Base-by-base conservation (phyloP, 1,140 invertebrate species). In the Homarus americanus region DNA sequence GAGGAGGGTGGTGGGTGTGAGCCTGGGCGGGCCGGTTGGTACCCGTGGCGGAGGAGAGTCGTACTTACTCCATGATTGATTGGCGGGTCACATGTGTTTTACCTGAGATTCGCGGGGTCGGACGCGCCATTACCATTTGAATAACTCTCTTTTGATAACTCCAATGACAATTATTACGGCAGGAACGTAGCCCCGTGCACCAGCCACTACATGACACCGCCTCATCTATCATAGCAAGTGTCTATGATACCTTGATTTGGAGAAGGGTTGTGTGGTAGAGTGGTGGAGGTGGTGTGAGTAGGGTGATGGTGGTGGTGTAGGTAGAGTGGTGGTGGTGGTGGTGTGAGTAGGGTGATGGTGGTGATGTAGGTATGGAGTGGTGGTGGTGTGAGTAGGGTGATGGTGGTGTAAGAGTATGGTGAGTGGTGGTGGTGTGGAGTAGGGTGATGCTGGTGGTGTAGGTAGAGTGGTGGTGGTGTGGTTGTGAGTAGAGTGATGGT, bases 221-320 rank as follows among this genome's bases (percentile, higher is more conserved):
- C 76, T 40, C 53, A 87, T 87, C 86, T 53, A 80, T 87, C 86
- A 87, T 79, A 53, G 1, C 69, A 2, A 15, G 53, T 41, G 86
- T 69, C 53, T 15, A 7, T 80, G 86, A 87, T 87, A 87, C 86
- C 76, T 69, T 80, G 86, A 87, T 87, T 87, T 80, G 53, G 75
- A 69, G 75, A 20, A 28, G 72, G 38, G 53, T 3, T 3, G 53
- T 28, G 63, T 15, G 82, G 4, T 20, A 0, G 9, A 1, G n/a
- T n/a, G 36, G 44, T 1, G n/a, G 2, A n/a, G 40, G 0, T n/a
- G 66, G 36, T 53, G 83, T n/a, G 69, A 32, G 44, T 2, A 28
- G 7, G 36, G 58, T 66, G 53, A 12, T 63, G 34, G 72, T 2
- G 10, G 28, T 34, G 83, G 69, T 24, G 41, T 15, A 2, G 41